A percentile compares a stretch with the other conserved stretches of the same genome.
These are phyloP conservation scores for Solen grandis DNA, from an alignment of 1,140 invertebrate species.

Conservation along the genomic window DNA sequence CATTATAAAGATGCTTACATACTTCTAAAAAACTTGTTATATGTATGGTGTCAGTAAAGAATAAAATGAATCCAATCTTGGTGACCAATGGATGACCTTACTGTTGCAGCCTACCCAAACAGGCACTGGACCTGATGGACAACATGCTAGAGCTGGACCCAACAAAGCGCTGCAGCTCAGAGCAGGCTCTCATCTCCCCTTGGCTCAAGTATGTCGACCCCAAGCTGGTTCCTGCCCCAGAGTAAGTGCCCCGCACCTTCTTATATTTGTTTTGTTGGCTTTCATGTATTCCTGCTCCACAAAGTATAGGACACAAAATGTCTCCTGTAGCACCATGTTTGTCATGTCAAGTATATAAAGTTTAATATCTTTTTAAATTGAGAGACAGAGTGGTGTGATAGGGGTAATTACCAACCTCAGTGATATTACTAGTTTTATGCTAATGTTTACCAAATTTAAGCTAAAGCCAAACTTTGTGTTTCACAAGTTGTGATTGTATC, in stretches of 20 bases:
- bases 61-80: too few species aligned
- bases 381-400: too few species aligned
- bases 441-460: too few species aligned
- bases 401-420: too few species aligned
- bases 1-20: background rate
- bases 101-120: slow-evolving; percentile 87
- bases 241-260: slow-evolving; percentile 83
- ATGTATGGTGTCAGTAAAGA: too few species aligned
- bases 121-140: slow-evolving; percentile 96
- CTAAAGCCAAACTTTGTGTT: too few species aligned
- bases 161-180: slow-evolving; percentile 94
- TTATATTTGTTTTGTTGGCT: slow-evolving; percentile 5
- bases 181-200: slow-evolving; percentile 95
- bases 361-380: too few species aligned
- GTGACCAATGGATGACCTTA: too few species aligned
- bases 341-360: slow-evolving; percentile 25
- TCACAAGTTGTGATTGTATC: too few species aligned
- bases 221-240: slow-evolving; percentile 85
- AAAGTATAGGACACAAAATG: slow-evolving; percentile 20
- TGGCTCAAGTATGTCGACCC: slow-evolving; percentile 97
- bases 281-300: background rate
- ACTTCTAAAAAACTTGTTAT: too few species aligned
- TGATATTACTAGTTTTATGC: too few species aligned
- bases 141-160: slow-evolving; percentile 98
- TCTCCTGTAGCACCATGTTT: too few species aligned